Evolutionary conservation across 2,888 invertebrate genomes (phyloP).

Genomic region (Macrophya annulata): DNA sequence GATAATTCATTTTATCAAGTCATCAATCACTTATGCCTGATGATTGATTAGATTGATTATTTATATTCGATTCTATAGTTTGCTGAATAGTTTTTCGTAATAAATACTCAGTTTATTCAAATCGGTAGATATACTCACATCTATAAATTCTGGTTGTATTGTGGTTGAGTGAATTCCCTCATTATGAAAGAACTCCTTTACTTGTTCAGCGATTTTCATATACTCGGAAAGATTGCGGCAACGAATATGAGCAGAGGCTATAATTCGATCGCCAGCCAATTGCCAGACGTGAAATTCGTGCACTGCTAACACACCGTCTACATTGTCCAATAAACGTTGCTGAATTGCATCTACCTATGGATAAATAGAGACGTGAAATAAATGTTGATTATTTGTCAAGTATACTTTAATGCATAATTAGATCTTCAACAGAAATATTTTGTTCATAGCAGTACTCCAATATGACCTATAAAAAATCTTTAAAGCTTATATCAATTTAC

Average conservation of each 20-base stretch:
- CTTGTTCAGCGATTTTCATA: conserved; percentile 97
- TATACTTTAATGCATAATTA: background rate
- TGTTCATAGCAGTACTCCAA: background rate
- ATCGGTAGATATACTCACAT: conserved; percentile 83
- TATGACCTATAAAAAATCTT: conserved; percentile 58
- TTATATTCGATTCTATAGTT: background rate
- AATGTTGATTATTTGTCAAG: background rate
- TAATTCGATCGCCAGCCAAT: conserved; percentile 96
- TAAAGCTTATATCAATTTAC: conserved; percentile 73
- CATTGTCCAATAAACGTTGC: conserved; percentile 91
- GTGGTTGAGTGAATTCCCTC: conserved; percentile 99
- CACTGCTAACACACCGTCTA: conserved; percentile 96
- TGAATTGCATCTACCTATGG: conserved; percentile 93
- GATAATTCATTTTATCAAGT: background rate
- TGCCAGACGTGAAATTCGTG: conserved; percentile 99
- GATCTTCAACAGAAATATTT: background rate
- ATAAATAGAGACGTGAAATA: conserved; percentile 63
- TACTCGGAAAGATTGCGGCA: conserved; percentile 97
- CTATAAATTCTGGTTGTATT: conserved; percentile 98
- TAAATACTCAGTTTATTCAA: background rate
- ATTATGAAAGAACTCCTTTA: conserved; percentile 98
- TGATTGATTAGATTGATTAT: background rate
- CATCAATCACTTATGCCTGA: background rate
- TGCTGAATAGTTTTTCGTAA: background rate
- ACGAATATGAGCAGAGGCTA: conserved; percentile 98